Conservation (phyloP, 2,113 vertebrate species). For the Serinus canaria region DNA sequence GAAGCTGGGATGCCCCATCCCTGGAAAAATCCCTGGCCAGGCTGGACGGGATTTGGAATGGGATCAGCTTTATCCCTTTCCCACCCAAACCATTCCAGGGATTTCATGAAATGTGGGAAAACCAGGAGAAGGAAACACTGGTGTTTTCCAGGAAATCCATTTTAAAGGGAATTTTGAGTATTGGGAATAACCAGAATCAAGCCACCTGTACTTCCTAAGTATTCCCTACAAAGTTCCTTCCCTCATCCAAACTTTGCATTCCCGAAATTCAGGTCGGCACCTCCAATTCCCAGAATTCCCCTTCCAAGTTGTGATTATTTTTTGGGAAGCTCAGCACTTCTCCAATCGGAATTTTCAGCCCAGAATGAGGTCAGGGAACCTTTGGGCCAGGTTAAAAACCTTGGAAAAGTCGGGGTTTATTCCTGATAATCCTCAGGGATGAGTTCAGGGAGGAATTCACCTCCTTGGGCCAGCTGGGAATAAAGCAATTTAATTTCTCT, state of each 20-base stretch:
- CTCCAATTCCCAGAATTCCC: neutral
- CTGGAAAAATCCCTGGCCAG: neutral
- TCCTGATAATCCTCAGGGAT: neutral
- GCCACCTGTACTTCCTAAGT: neutral
- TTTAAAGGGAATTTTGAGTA: neutral
- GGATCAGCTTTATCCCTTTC: neutral
- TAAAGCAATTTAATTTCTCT: constrained; percentile 10
- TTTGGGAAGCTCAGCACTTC: constrained; percentile 21
- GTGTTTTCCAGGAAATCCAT: neutral
- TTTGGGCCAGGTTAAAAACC: neutral
- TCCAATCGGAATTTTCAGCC: neutral
- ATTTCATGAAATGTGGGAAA: fast-evolving
- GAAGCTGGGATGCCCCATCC: neutral
- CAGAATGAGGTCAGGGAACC: constrained; percentile 9
- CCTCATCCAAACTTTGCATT: neutral
- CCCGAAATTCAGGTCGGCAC: neutral
- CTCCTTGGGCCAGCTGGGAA: neutral
- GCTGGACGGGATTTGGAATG: neutral
- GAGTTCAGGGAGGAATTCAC: neutral
- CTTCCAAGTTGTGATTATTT: neutral
- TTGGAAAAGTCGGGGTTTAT: neutral
- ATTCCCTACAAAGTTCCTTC: neutral
- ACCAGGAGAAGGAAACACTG: fast-evolving
- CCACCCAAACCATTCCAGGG: neutral
- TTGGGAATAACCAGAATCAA: neutral